Evolutionary conservation across 2,797 vertebrate species (phyloP).

Genomic region (Danio albolineatus): DNA sequence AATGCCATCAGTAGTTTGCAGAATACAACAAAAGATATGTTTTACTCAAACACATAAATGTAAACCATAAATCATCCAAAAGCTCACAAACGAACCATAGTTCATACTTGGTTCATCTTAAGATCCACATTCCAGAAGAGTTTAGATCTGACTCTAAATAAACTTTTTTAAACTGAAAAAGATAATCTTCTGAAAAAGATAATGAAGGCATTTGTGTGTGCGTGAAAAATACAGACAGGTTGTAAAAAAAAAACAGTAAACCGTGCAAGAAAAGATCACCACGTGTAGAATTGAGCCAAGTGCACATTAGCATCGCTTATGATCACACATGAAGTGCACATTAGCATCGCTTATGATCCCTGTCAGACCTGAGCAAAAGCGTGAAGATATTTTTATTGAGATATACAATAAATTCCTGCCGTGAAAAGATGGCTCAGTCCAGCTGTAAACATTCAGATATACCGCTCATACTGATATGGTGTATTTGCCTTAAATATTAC

Average conservation of each 20-base stretch:
- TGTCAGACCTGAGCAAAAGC: constrained; percentile 20
- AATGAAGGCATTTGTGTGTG: constrained; percentile 3
- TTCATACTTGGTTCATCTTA: background rate
- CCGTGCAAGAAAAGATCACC: background rate
- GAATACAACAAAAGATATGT: no score
- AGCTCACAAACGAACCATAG: background rate
- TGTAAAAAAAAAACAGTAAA: constrained; percentile 4
- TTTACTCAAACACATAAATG: no score
- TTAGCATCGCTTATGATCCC: constrained; percentile 14
- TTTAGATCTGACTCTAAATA: constrained; percentile 3
- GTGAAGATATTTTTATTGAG: constrained; percentile 41
- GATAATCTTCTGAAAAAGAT: constrained; percentile 7
- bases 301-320: constrained; percentile 18
- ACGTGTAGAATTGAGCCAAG: constrained; percentile 3
- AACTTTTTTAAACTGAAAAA: background rate
- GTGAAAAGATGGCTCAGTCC: constrained; percentile 42
- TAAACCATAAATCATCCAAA: no score
- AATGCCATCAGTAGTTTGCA: no score
- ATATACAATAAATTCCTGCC: constrained; percentile 41
- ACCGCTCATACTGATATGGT: constrained; percentile 46
- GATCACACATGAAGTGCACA: constrained; percentile 15
- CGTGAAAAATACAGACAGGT: constrained; percentile 1
- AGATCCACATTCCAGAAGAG: constrained; percentile 1
- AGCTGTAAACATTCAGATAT: constrained; percentile 52
- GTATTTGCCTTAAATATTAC: constrained; percentile 55